These are phyloP conservation scores for Bibio marci DNA, from an alignment of 2,888 invertebrate genomes.

Conservation along the genomic window DNA sequence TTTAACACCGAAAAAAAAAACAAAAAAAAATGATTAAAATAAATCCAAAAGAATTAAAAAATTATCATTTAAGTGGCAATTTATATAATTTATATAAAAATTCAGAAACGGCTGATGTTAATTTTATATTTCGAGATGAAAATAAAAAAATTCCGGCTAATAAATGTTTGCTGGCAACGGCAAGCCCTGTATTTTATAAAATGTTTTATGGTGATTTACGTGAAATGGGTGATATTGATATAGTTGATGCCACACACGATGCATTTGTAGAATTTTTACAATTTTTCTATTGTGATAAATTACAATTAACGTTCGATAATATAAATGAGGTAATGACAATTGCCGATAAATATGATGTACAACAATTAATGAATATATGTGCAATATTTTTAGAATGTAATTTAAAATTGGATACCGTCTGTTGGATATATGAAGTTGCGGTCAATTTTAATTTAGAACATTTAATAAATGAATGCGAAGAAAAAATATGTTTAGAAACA, in stretches of 20 bases:
- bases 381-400: neutral
- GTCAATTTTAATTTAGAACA: slow-evolving; percentile 1
- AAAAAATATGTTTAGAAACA: slow-evolving; percentile 4
- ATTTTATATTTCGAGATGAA: slow-evolving; percentile 1
- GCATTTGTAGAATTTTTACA: slow-evolving; percentile 3
- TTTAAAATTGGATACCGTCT: neutral
- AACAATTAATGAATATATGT: slow-evolving; percentile 3
- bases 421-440: slow-evolving; percentile 3
- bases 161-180: slow-evolving; percentile 3
- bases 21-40: neutral
- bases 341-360: slow-evolving; percentile 5
- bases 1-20: too few species aligned
- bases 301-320: neutral
- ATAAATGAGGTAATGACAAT: slow-evolving; percentile 3
- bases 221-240: slow-evolving; percentile 1
- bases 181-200: slow-evolving; percentile 2
- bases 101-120: slow-evolving; percentile 1
- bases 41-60: neutral
- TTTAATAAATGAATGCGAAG: slow-evolving; percentile 2
- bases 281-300: slow-evolving; percentile 4
- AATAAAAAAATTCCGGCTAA: neutral
- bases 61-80: slow-evolving; percentile 2
- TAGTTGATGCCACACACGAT: slow-evolving; percentile 4
- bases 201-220: slow-evolving; percentile 4
- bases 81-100: slow-evolving; percentile 1